phyloP scores from a whole-genome alignment of 2,888 invertebrate species.

The Silvanus unidentatus region DNA sequence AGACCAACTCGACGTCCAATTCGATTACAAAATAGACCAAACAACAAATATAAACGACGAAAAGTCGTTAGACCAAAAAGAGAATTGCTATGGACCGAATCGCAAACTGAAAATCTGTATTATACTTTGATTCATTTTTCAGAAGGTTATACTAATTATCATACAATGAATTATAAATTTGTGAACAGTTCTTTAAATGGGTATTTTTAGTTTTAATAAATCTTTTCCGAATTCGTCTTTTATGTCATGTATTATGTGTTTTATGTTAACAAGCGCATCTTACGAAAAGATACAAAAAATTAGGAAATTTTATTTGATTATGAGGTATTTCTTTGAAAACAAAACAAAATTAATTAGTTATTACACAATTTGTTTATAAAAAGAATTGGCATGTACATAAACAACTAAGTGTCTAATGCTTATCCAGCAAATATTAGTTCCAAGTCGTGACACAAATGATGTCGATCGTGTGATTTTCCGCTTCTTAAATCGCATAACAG shows the following conservation, averaged over 20 bases:
- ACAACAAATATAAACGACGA: slow-evolving; percentile 4
- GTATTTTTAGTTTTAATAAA: background rate
- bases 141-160: slow-evolving; percentile 52
- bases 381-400: too few relatives aligned
- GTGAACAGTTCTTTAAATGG: slow-evolving; percentile 21
- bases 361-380: too few relatives aligned
- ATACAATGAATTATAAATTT: slow-evolving; percentile 36
- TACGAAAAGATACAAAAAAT: too few relatives aligned
- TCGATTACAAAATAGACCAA: slow-evolving; percentile 11
- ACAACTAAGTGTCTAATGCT: too few relatives aligned
- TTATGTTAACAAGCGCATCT: too few relatives aligned
- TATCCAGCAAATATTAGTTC: slow-evolving; percentile 43
- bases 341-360: too few relatives aligned
- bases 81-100: slow-evolving; percentile 24
- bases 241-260: too few relatives aligned
- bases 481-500: slow-evolving; percentile 80
- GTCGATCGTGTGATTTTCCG: slow-evolving; percentile 77
- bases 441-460: slow-evolving; percentile 71
- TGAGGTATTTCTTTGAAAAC: too few relatives aligned
- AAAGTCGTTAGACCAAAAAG: slow-evolving; percentile 23
- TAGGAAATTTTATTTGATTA: too few relatives aligned
- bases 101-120: slow-evolving; percentile 49
- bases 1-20: slow-evolving; percentile 19
- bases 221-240: background rate
- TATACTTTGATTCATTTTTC: slow-evolving; percentile 50